Percentiles rank a stretch among this genome's conserved stretches.
These are phyloP conservation scores for Cataglyphis albicans DNA, from an alignment of 2,888 invertebrate species.

Conservation along the genomic window DNA sequence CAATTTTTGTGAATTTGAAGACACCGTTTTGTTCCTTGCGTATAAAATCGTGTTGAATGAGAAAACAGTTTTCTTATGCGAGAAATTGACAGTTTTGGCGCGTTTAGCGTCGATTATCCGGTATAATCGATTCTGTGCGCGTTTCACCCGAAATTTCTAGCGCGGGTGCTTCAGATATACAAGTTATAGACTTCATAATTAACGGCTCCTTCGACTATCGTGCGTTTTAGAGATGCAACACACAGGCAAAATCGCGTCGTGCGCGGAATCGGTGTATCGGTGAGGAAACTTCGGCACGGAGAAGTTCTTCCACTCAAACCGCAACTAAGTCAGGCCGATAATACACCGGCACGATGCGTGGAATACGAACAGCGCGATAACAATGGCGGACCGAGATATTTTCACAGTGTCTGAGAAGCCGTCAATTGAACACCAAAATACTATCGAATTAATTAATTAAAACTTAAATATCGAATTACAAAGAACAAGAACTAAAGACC, in stretches of 20 bases:
- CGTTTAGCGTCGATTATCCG: slow-evolving; percentile 40
- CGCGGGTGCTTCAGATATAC: slow-evolving; percentile 46
- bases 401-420: neutral
- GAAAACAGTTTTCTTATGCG: slow-evolving; percentile 3
- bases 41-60: neutral
- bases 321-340: slow-evolving; percentile 55
- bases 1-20: neutral
- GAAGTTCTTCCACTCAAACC: slow-evolving; percentile 37
- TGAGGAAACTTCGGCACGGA: slow-evolving; percentile 47
- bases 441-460: neutral
- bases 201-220: slow-evolving; percentile 33
- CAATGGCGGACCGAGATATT: slow-evolving; percentile 8
- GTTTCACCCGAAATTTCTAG: slow-evolving; percentile 46
- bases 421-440: neutral
- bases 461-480: neutral
- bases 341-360: slow-evolving; percentile 43
- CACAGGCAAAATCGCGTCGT: slow-evolving; percentile 25
- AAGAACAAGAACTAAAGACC: neutral
- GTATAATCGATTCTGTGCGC: slow-evolving; percentile 46
- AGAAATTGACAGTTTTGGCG: slow-evolving; percentile 10
- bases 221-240: slow-evolving; percentile 13
- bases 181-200: slow-evolving; percentile 54
- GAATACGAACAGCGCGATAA: slow-evolving; percentile 51
- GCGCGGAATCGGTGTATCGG: slow-evolving; percentile 39
- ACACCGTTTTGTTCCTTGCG: neutral